Percentiles rank a stretch among this genome's conserved stretches.
These are phyloP conservation scores for Agriopis aurantiaria DNA, from an alignment of 2,888 invertebrate species.

Conservation along the genomic window DNA sequence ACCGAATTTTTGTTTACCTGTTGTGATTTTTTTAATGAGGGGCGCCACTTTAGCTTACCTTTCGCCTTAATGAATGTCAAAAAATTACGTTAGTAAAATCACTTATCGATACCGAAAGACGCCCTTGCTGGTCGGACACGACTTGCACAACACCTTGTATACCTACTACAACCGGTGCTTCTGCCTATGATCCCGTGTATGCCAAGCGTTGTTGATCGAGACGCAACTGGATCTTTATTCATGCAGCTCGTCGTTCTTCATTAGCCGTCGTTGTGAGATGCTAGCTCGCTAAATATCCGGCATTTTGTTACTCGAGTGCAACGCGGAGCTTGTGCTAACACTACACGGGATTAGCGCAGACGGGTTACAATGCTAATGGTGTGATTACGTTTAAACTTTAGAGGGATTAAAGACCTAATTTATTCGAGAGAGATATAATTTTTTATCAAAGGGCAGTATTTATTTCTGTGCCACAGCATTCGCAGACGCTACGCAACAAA, in stretches of 20 bases:
- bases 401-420: not conserved
- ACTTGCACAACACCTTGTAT: no score
- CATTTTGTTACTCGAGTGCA: conserved; percentile 7
- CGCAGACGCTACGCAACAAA: no score
- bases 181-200: not conserved
- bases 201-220: conserved; percentile 7
- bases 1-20: no score
- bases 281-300: conserved; percentile 25
- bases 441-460: no score
- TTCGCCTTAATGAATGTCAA: no score
- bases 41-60: no score
- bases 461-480: no score
- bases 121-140: no score
- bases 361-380: conserved; percentile 6
- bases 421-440: no score
- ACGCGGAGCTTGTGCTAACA: conserved; percentile 3
- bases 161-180: not conserved
- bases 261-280: conserved; percentile 15
- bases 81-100: not conserved
- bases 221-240: not conserved
- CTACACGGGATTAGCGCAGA: conserved; percentile 2
- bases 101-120: no score
- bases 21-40: no score
- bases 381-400: conserved; percentile 2
- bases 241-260: conserved; percentile 7